Base-by-base conservation (phyloP, 2,113 vertebrate genomes). In the Corythoichthys haematopterus region DNA sequence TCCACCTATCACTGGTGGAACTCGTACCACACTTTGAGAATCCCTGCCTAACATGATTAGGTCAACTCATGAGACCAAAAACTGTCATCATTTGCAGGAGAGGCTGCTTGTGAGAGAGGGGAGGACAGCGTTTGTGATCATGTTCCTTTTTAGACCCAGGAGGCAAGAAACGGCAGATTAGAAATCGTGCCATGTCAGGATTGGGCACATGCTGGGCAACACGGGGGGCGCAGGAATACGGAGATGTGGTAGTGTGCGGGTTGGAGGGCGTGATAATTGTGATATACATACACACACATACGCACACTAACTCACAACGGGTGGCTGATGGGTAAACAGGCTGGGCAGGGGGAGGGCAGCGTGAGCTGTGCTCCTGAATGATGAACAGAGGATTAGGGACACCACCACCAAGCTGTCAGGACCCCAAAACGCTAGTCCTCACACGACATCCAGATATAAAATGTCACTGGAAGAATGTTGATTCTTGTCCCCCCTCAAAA, bases 321-420 rank as follows among this genome's bases (percentile, higher is more conserved):
- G 86, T 81, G 84, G 83, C 77, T 84, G 86, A 85, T 89, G 88
- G 83, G 88, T 88, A 89, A 89, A 91, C 80, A 88, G 86, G 74
- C 76, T 64, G 80, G 78, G 72, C 76, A 84, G 72, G 74, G 72
- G 64, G 79, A 77, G 72, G 66, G 60, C 72, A 33, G 74, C 58
- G 76, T 55, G 66, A 75, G 81, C 72, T 71, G 71, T 76, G 84
- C 77, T 80, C 72, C 76, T 86, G 88, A 89, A 91, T 91, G 86
- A 87, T 86, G 85, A 91, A 73, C 72, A 88, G 88, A 76, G 85
- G 88, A 90, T 91, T 84, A 90, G 80, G 66, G 63, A 68, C 45
- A 60, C 57, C 66, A 79, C 77, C 66, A 73, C 62, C 68, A 73
- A 79, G 76, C 82, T 77, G 79, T 74, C 82, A 80, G 75, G 66